Evolutionary conservation across 2,888 invertebrate genomes (phyloP).

Genomic region (Acrobeloides nanus): DNA sequence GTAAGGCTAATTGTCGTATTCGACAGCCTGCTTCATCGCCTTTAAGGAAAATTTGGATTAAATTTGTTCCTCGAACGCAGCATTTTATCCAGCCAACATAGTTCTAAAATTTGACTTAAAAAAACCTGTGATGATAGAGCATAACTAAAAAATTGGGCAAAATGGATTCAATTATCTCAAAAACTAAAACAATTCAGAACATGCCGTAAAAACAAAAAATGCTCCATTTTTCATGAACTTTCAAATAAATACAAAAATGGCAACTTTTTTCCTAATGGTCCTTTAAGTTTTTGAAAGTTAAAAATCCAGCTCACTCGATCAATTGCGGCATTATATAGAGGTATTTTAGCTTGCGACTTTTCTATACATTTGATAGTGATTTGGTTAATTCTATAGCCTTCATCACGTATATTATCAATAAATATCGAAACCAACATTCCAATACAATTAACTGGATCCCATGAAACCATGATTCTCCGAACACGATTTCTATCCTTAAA

Average conservation of each 20-base stretch:
- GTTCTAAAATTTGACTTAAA: no score
- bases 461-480: conserved; percentile 58
- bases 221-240: no score
- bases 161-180: conserved; percentile 78
- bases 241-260: no score
- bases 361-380: conserved; percentile 7
- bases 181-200: no score
- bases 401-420: conserved; percentile 76
- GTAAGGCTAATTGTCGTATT: conserved; percentile 20
- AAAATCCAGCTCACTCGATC: conserved; percentile 15
- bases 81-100: conserved; percentile 76
- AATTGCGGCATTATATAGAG: conserved; percentile 6
- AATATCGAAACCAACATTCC: conserved; percentile 76
- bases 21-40: conserved; percentile 20
- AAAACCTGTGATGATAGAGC: no score
- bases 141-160: no score
- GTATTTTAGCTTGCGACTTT: not conserved
- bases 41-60: conserved; percentile 18
- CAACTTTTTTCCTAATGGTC: no score
- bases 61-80: conserved; percentile 21
- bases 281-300: no score
- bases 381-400: conserved; percentile 20
- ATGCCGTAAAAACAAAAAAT: no score
- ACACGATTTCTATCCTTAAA: conserved; percentile 75
- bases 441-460: conserved; percentile 61